Base-by-base conservation (phyloP, 2,888 invertebrate species). In the Acanthosoma haemorrhoidale region DNA sequence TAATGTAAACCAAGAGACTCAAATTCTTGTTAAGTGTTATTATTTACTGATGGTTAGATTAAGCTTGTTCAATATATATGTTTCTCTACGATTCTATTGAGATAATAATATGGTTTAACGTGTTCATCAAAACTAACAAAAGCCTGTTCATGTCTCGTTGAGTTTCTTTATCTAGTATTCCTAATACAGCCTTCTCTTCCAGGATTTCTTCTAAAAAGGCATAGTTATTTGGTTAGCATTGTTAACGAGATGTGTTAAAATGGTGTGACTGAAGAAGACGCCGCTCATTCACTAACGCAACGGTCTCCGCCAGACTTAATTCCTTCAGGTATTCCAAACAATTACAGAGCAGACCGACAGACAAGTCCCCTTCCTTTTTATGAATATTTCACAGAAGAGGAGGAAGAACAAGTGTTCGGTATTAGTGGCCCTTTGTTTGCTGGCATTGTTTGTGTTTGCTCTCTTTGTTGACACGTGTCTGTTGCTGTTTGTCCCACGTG, bases 401-500 rank as follows among this genome's bases (percentile, higher is more conserved):
- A n/a, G n/a, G 32, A 34, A 34, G 57, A 36, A 67, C 67, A 67
- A 67, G 67, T 67, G 67, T 67, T 32, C 34, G 43, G 57, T 36
- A 67, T 67, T 67, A 67, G 67, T 21, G 67, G 6, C 34, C 36
- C 57, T 67, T 67, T 67, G 67, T 64, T 64, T 64, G 29, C 13
- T n/a, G 38, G 38, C 25, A 64, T 64, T 64, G 41, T 67, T 67
- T 67, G 67, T 67, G 67, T 67, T 67, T 67, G 67, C 67, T 51
- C 18, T 51, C 41, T 18, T 67, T 67, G 67, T 67, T 67, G 57
- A 67, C 67, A 67, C 67, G 67, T 67, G 67, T 57, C 34, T 31
- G 11, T 32, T 21, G 57, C 38, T 67, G 67, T 51, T 67, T 51
- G 67, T 31, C 41, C n/a, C 64, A 64, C 64, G 64, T 64, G 64